Conservation (phyloP, 2,113 vertebrate genomes). For the Setophaga kirtlandii region DNA sequence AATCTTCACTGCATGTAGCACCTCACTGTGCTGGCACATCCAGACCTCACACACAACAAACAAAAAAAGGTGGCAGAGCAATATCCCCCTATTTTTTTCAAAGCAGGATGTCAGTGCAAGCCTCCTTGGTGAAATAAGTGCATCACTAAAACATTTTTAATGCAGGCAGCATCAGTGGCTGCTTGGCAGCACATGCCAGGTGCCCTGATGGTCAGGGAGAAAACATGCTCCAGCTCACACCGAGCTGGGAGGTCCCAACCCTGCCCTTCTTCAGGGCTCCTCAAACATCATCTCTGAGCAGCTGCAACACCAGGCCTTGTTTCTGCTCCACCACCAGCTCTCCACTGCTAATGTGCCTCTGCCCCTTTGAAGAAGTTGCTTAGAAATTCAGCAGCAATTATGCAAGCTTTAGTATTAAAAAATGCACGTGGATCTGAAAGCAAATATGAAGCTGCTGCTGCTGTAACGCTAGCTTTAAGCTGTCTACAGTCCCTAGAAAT, state of each 20-base stretch:
- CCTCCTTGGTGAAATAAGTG: not conserved
- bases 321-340: not conserved
- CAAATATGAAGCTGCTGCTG: slow-evolving; percentile 45
- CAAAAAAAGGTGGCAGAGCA: not conserved
- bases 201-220: not conserved
- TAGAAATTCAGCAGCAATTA: slow-evolving; percentile 55
- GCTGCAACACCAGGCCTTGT: not conserved
- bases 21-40: not conserved
- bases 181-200: not conserved
- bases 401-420: slow-evolving; percentile 69
- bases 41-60: not conserved
- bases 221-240: not conserved
- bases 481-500: slow-evolving; percentile 45
- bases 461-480: slow-evolving; percentile 52
- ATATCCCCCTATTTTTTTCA: not conserved
- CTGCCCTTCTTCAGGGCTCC: not conserved
- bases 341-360: not conserved
- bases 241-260: not conserved
- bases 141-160: not conserved
- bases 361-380: slow-evolving; percentile 46
- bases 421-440: slow-evolving; percentile 59
- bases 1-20: not conserved
- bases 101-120: not conserved
- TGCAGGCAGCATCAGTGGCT: not conserved
- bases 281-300: not conserved